Evolutionary conservation across 2,113 vertebrate species (phyloP), one percentile per base, ranked within the genome.

Genomic region (Microtus montanus): DNA sequence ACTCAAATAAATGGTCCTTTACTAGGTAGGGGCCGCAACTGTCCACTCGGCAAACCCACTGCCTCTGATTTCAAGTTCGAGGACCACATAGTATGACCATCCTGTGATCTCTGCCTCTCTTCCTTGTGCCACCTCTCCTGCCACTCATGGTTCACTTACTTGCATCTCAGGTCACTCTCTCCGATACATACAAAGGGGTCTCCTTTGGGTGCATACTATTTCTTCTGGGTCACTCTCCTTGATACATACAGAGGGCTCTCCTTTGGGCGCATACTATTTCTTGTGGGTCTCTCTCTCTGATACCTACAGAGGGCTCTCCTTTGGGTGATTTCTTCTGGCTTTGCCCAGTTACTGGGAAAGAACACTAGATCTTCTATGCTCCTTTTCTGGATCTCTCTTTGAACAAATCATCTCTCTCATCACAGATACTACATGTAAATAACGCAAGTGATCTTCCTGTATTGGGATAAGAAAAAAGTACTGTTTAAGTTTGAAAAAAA

Each of bases 401-500:
- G 41, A 84, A 66, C 75, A 89, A 88, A 84, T n/a, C 68, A 77
- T 61, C 54, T 30, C 61, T 83, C 12, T 74, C 38, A 20, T 78
- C 30, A 63, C 35, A 24, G 74, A 10, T 66, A 38, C 22, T 33
- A 75, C 49, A 30, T 30, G 12, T 4, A 38, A 52, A 80, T 33
- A 47, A 41, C 44, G 17, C 77, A 63, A 24, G 54, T 44, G n/a
- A 70, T 58, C 1, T 0, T 77, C 28, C 17, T 80, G 13, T 61
- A 28, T 2, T 24, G 44, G 75, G 49, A 52, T 78, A 85, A 84
- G 41, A 3, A 54, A 87, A 47, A 92, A 26, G 7, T 22, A 35
- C 24, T 54, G 7, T 89, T 93, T 82, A 73, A 82, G 71, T 88
- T 20, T 52, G n/a, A 90, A 87, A 44, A 52, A 92, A 73, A 82